Evolutionary conservation across 2,888 invertebrate species (phyloP).

Genomic region (Drosophila cognata): DNA sequence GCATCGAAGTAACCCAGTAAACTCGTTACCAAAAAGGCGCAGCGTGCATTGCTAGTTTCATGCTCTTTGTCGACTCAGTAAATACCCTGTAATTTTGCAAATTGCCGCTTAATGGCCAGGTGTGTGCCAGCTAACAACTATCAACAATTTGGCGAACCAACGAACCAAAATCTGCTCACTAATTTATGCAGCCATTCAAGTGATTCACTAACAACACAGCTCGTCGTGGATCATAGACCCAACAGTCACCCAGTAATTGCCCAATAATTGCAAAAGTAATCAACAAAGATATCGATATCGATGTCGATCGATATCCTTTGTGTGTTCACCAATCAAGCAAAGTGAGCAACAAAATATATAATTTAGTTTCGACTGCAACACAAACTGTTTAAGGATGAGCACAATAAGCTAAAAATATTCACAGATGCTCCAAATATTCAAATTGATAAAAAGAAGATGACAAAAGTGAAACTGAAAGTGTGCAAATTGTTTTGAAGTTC

Average conservation of each 20-base stretch:
- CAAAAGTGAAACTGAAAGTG: not conserved
- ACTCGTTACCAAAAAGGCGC: conserved; percentile 27
- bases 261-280: not conserved
- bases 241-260: not conserved
- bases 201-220: conserved; percentile 1
- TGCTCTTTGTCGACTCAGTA: not conserved
- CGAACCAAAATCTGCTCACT: conserved; percentile 6
- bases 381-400: not conserved
- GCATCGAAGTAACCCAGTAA: conserved; percentile 45
- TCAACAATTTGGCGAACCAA: too few species aligned
- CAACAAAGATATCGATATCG: not conserved
- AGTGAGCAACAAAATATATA: not conserved
- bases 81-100: conserved; percentile 45
- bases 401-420: not conserved
- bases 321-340: too few species aligned
- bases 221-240: not conserved
- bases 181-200: conserved; percentile 21
- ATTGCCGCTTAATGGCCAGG: conserved; percentile 31
- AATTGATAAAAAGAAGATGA: not conserved
- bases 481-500: not conserved
- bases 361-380: not conserved
- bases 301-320: not conserved
- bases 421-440: not conserved
- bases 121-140: conserved; percentile 1
- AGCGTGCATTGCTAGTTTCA: not conserved